Evolutionary conservation across 2,797 vertebrate species (phyloP), one percentile per base, ranked within the genome.

Genomic region (Spatula clypeata): DNA sequence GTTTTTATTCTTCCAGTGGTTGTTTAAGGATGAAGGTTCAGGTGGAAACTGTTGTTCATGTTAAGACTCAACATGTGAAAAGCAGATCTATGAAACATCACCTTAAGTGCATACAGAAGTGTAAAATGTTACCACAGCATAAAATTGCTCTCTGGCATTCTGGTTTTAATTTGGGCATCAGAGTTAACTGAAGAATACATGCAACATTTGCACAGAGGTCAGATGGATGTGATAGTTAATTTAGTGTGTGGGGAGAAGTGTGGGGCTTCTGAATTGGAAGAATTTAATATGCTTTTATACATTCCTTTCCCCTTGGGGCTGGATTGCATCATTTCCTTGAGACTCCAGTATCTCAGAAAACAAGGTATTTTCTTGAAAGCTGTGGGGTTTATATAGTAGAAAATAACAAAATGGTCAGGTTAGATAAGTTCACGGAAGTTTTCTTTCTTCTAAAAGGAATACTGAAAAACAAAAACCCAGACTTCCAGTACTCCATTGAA

Each of bases 231-330:
- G 34, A 24, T 42, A 66, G 12, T 58, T 86, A 34, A 47, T 58
- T 47, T 75, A 29, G 14, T 7, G 4, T 15, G 8, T 4, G 1
- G 5, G 9, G 24, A 19, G 2, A 53, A 47, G 4, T 20, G 8
- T n/a, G 11, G 20, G 32, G 6, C 11, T 89, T 70, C 26, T 58
- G 67, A 90, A 36, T 54, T 0, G 0, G 36, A 66, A 58, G 34
- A 76, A 36, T 61, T 29, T 71, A 10, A 5, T 38, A 1, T 2
- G 8, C 29, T 79, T 81, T 45, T 32, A 13, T 66, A 31, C 3
- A 1, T 1, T 17, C 31, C 75, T 34, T 45, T 4, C 10, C 8
- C 6, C 11, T 0, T 80, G 23, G 4, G 16, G 0, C 9, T 87
- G 8, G 6, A 23, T 73, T 36, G 8, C 6, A 13, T 90, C 6